Evolutionary conservation across 2,888 invertebrate species (phyloP), one percentile per base, ranked within the genome.

Genomic region (Conistra vaccinii): DNA sequence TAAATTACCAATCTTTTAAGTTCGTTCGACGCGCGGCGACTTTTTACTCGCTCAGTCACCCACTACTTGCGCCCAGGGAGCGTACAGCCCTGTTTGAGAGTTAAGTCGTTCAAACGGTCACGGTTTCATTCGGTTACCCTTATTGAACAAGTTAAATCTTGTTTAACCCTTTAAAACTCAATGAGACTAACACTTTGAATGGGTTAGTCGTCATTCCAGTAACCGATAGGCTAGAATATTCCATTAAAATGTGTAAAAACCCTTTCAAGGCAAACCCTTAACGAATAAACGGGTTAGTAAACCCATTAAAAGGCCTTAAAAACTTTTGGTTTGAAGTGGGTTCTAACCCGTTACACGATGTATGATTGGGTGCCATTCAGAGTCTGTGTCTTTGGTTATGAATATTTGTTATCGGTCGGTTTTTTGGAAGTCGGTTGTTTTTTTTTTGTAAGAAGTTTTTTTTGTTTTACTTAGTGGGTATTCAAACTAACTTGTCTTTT

Each of bases 1-100:
- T 87, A 87, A 87, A 87, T 87, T 84, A 85, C 76, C 73, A 71
- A 85, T 85, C 80, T 80, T 85, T 85, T 80, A 78, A 82, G 76
- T 84, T 84, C 58, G 73, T 84, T 83, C 66, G 76, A 67, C 69
- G 58, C 42, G 72, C n/a, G 32, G 42, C 51, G 65, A 32, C 71
- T 80, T 76, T 80, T 76, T 69, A 20, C 66, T 39, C 17, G n/a
- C 20, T 53, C 39, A 39, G 51, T 42, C 70, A 71, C 70, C 75
- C 58, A 69, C 70, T 71, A 69, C 76, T 80, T 75, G 69, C 57
- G 26, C 69, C 14, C n/a, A 66, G 20, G 17, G n/a, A 53, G 66
- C n/a, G 6, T n/a, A 55, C 6, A 53, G 17, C 9, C 42, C 63
- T 17, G 32, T 9, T 53, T 51, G 29, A 4, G 14, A 48, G 65